Conservation (phyloP, 1,140 invertebrate genomes). For the Hylaeus anthracinus region DNA sequence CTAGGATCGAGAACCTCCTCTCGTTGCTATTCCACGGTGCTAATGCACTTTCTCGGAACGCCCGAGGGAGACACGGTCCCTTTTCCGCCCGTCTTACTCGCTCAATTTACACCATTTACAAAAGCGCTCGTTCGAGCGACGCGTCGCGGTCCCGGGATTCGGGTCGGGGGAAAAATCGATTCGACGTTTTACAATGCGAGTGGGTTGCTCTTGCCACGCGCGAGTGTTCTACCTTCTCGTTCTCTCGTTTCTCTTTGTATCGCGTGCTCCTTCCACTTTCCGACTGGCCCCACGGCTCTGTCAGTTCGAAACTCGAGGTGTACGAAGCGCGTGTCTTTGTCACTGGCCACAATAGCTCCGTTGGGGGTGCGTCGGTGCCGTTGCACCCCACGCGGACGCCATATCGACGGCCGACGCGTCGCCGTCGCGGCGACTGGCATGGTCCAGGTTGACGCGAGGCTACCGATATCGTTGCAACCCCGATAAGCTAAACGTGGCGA, state of each 20-base stretch:
- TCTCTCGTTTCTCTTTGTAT: not conserved
- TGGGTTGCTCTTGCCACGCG: not conserved
- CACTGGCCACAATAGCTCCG: conserved; percentile 34
- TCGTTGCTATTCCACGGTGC: not conserved
- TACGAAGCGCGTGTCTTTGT: conserved; percentile 38
- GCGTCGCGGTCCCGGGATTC: not conserved
- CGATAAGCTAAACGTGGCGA: not conserved
- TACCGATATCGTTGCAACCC: not conserved
- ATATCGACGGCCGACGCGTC: too few species aligned
- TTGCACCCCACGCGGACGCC: not conserved
- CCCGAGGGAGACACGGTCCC: not conserved
- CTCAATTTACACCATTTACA: conserved; percentile 27
- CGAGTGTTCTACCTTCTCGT: conserved; percentile 7
- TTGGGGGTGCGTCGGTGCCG: not conserved
- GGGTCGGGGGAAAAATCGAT: conserved; percentile 2
- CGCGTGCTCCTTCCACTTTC: not conserved
- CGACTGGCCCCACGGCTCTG: not conserved
- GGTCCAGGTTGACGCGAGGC: not conserved
- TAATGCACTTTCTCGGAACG: conserved; percentile 13
- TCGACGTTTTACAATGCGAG: conserved; percentile 1
- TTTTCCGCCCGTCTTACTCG: conserved; percentile 13
- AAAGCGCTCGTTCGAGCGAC: not conserved
- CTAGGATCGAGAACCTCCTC: too few species aligned
- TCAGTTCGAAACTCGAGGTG: conserved; percentile 22
- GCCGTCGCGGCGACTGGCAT: not conserved